Conservation (phyloP, 2,888 invertebrate species). For the Sussaba pulchella region DNA sequence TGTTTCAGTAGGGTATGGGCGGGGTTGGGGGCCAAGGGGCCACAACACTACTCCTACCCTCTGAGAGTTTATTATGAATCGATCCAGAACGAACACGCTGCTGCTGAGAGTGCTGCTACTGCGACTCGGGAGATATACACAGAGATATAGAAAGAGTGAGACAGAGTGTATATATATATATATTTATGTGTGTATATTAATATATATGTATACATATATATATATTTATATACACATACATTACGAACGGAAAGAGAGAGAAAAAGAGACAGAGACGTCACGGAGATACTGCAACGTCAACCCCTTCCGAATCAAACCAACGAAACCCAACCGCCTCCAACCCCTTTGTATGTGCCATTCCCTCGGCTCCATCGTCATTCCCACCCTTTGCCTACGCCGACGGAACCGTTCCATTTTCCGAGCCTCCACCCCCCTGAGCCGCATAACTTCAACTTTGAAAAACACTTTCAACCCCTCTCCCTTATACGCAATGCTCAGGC, state of each 20-base stretch:
- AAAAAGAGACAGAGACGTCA: constrained; percentile 64
- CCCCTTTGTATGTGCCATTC: constrained; percentile 50
- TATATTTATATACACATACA: constrained; percentile 22
- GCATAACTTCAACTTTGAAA: constrained; percentile 70
- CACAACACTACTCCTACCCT: constrained; percentile 46
- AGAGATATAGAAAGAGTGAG: constrained; percentile 59
- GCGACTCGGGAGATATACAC: constrained; percentile 57
- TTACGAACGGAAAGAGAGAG: constrained; percentile 54
- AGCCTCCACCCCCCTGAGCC: constrained; percentile 54
- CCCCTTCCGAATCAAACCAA: constrained; percentile 77
- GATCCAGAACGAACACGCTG: constrained; percentile 77
- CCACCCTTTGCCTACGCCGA: constrained; percentile 67
- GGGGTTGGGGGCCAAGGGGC: constrained; percentile 63
- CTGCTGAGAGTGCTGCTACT: constrained; percentile 63
- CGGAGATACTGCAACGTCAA: constrained; percentile 81
- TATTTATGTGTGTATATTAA: constrained; percentile 12
- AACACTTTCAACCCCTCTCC: constrained; percentile 65
- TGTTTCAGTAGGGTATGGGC: constrained; percentile 74
- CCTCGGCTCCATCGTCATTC: constrained; percentile 47
- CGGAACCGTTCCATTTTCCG: constrained; percentile 63
- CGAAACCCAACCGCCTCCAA: constrained; percentile 69
- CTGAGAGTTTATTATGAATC: constrained; percentile 82
- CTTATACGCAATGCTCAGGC: constrained; percentile 69
- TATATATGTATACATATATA: not conserved
- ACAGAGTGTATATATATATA: constrained; percentile 35